phyloP scores from a whole-genome alignment of 1,140 invertebrate genomes.

The Drosophila nannoptera region DNA sequence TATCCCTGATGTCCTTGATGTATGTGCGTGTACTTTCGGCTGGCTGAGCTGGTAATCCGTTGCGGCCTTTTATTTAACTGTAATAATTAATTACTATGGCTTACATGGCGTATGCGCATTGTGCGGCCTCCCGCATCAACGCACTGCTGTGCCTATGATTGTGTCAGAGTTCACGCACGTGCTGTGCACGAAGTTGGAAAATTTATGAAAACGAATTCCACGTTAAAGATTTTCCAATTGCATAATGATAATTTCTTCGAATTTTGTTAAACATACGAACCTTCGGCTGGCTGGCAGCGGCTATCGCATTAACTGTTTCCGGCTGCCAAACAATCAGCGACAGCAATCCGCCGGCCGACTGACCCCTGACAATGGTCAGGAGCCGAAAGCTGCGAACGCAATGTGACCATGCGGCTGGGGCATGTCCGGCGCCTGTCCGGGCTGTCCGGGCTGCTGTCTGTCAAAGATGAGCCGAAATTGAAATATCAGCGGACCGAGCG shows the following conservation, averaged over 20 bases:
- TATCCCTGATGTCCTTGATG: constrained; percentile 2
- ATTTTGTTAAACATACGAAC: neutral
- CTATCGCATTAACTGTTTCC: constrained; percentile 20
- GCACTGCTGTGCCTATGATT: neutral
- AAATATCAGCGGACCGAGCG: constrained; percentile 51
- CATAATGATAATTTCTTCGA: constrained; percentile 19
- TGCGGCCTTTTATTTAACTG: constrained; percentile 22
- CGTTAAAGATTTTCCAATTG: constrained; percentile 19
- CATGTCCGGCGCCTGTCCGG: no score
- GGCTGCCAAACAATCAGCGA: constrained; percentile 27
- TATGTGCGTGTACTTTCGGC: constrained; percentile 37
- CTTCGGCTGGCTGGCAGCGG: neutral
- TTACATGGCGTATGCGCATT: constrained; percentile 40
- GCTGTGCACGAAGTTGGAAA: constrained; percentile 37
- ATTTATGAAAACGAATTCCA: constrained; percentile 41
- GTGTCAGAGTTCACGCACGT: constrained; percentile 21
- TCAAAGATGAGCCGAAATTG: constrained; percentile 47
- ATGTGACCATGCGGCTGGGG: constrained; percentile 3
- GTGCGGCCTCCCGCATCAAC: constrained; percentile 1
- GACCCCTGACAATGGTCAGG: constrained; percentile 14
- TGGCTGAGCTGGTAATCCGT: constrained; percentile 43
- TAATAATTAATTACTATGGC: constrained; percentile 58
- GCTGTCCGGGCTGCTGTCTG: no score
- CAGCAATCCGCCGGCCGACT: constrained; percentile 10
- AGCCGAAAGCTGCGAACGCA: constrained; percentile 5